These are phyloP conservation scores for Baryphthengus martii DNA, from an alignment of 2,113 vertebrate genomes.

Conservation along the genomic window DNA sequence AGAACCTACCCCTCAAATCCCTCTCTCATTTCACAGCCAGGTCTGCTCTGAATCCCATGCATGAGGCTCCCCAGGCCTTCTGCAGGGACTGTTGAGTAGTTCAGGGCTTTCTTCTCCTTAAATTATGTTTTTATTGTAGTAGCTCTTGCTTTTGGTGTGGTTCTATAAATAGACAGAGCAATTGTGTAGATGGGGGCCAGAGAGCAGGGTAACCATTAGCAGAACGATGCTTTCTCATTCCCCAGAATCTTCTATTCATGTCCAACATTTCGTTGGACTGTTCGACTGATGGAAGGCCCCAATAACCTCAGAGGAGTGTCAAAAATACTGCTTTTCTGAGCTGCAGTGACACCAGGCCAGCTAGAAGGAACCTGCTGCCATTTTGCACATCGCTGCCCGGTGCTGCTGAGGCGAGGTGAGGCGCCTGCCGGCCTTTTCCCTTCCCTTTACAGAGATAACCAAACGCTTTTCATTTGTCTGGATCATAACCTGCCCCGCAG, in stretches of 20 bases:
- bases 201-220: too few species aligned
- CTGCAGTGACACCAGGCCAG: rapidly evolving
- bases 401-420: background rate
- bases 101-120: background rate
- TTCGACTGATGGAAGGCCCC: rapidly evolving
- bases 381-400: rapidly evolving
- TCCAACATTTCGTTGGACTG: rapidly evolving
- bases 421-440: too few species aligned
- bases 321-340: background rate
- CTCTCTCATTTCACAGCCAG: rapidly evolving
- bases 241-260: rapidly evolving
- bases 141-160: too few species aligned
- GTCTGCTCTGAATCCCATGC: rapidly evolving
- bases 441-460: background rate
- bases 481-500: background rate
- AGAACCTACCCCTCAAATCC: background rate
- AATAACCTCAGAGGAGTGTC: background rate
- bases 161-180: background rate
- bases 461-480: rapidly evolving
- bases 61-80: rapidly evolving
- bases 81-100: rapidly evolving
- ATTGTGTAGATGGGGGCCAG: background rate
- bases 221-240: too few species aligned
- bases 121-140: background rate
- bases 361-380: background rate